phyloP scores from a whole-genome alignment of 1,140 invertebrate genomes.

The Aradophagus sp. region DNA sequence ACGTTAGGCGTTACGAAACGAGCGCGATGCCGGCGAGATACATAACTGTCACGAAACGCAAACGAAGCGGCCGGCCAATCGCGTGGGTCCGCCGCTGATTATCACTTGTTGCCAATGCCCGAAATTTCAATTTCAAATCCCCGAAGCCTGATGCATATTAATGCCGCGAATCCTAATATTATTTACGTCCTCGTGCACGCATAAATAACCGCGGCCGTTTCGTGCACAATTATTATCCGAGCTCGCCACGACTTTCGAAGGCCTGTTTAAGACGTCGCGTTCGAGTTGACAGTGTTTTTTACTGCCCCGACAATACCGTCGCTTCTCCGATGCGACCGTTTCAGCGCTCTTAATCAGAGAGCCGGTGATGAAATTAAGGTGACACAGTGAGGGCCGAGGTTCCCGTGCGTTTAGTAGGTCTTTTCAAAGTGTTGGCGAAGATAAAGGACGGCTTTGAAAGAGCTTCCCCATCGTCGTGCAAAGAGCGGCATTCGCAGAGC shows the following conservation, averaged over 20 bases:
- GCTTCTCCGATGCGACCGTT: too few species aligned
- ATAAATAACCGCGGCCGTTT: conserved; percentile 6
- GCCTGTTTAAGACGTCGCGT: too few species aligned
- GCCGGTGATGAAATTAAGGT: conserved; percentile 20
- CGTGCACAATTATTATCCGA: conserved; percentile 6
- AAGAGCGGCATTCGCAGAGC: conserved; percentile 23
- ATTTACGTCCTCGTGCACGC: conserved; percentile 2
- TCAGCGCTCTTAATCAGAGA: background rate
- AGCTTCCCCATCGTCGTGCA: conserved; percentile 27
- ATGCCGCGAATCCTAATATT: conserved; percentile 16
- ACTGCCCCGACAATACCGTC: too few species aligned
- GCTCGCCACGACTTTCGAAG: too few species aligned
- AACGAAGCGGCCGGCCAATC: conserved; percentile 13
- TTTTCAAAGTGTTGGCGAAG: conserved; percentile 16
- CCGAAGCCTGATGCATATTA: conserved; percentile 24
- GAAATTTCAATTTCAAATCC: conserved; percentile 49
- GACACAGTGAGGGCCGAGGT: conserved; percentile 9
- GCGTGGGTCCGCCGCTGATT: conserved; percentile 16
- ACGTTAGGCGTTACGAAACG: conserved; percentile 54
- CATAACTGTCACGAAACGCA: conserved; percentile 31
- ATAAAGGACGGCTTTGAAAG: conserved; percentile 41
- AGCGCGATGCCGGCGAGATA: conserved; percentile 14
- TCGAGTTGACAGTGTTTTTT: too few species aligned
- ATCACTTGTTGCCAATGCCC: conserved; percentile 41
- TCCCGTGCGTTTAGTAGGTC: conserved; percentile 17